Conservation (phyloP, 2,888 invertebrate genomes). For the Ptychoptera contaminata region DNA sequence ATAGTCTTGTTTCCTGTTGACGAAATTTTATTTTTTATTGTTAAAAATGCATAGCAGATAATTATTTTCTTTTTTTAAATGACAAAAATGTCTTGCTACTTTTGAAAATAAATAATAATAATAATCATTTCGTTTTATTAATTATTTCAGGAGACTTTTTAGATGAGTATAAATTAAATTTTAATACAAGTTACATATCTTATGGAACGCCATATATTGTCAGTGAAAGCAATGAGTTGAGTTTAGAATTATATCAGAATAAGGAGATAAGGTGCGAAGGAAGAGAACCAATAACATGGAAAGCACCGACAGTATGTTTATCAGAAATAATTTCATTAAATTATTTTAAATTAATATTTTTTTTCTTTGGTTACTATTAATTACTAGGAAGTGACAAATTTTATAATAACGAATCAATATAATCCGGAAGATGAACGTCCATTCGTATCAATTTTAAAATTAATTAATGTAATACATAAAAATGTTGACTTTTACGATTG, state of each 20-base stretch:
- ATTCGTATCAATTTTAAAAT: slow-evolving; percentile 33
- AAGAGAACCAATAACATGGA: slow-evolving; percentile 30
- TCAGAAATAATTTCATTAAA: not conserved
- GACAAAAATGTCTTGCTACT: slow-evolving; percentile 5
- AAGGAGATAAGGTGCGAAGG: slow-evolving; percentile 33
- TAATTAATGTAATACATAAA: slow-evolving; percentile 31
- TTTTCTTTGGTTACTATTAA: not conserved
- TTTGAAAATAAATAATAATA: no score
- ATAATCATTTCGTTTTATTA: no score
- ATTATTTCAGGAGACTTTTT: no score
- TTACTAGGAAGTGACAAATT: not conserved
- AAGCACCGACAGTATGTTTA: slow-evolving; percentile 8
- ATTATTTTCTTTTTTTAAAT: no score
- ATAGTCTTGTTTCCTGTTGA: no score
- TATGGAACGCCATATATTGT: no score
- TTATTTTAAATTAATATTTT: no score
- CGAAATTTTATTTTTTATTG: no score
- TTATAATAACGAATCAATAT: slow-evolving; percentile 4
- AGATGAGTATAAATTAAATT: no score
- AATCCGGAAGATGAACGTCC: slow-evolving; percentile 16
- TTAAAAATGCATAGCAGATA: no score
- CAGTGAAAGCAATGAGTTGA: no score
- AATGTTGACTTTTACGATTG: slow-evolving; percentile 42
- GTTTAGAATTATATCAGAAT: slow-evolving; percentile 11
- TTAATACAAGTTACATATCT: no score